These are phyloP conservation scores for Onychostoma macrolepis DNA, from an alignment of 2,113 vertebrate genomes.

Conservation along the genomic window DNA sequence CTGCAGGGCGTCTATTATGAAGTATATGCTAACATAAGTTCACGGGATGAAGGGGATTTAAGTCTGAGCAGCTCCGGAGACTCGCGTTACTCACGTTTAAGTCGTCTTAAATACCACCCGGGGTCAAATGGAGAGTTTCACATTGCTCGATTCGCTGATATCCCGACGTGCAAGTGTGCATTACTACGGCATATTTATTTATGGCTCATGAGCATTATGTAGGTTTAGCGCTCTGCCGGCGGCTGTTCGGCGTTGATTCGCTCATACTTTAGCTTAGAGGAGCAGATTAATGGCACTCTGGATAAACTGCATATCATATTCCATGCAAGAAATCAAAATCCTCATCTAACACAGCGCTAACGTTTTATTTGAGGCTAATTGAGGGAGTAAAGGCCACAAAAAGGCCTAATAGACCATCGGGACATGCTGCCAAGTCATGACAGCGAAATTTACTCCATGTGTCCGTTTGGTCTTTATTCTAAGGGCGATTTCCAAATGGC, in stretches of 20 bases:
- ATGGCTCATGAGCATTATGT: slow-evolving; percentile 21
- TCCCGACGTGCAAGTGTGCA: not conserved
- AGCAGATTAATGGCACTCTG: not conserved
- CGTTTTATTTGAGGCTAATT: slow-evolving; percentile 6
- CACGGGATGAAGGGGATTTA: slow-evolving; percentile 42
- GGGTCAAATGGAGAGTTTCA: slow-evolving; percentile 11
- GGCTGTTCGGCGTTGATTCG: not conserved
- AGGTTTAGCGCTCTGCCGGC: not conserved
- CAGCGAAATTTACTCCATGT: not conserved
- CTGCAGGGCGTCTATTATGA: slow-evolving; percentile 38
- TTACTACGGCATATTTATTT: not conserved
- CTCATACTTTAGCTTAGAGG: not conserved
- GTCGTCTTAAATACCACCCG: not conserved
- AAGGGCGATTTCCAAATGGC: not conserved
- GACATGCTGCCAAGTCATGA: not conserved
- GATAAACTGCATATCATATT: not conserved
- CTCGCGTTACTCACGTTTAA: slow-evolving; percentile 16
- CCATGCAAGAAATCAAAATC: not conserved
- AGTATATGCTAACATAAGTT: slow-evolving; percentile 34
- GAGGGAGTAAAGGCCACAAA: slow-evolving; percentile 2
- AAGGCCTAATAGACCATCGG: not conserved
- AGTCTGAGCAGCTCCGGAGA: slow-evolving; percentile 1
- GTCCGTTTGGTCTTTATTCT: not conserved
- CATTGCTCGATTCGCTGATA: not conserved
- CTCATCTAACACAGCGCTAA: not conserved